Evolutionary conservation across 2,888 invertebrate species (phyloP), one percentile per base, ranked within the genome.

Genomic region (Stenotaenia linearis): DNA sequence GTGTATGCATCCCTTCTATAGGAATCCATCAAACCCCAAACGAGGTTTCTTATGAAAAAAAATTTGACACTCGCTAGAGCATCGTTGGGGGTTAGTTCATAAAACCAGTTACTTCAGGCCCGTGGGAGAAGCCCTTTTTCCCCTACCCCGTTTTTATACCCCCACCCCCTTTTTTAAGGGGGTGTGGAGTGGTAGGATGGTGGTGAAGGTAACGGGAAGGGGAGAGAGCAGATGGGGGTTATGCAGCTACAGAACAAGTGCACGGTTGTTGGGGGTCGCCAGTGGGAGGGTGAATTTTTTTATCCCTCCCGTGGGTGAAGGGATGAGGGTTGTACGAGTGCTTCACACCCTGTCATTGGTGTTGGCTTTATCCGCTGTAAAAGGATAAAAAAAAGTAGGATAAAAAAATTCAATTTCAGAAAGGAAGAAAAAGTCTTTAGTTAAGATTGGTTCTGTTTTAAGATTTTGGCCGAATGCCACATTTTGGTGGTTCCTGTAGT

Each of bases 1-100:
- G 69, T 69, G 69, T 69, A 69, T 69, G 69, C 69, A 69, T 69
- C 69, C 69, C 69, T 69, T 69, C 69, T 69, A 69, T 69, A 69
- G 69, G 69, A 69, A 69, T 69, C 69, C 69, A 69, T 69, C 69
- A 69, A 69, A 69, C 69, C 69, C 69, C 69, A 69, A 69, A 69
- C 69, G 69, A 69, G 28, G 69, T 69, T 69, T 69, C 69, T 69
- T 69, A 69, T 69, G 50, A 50, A 69, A 69, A 69, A 45, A 69
- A 69, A 69, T 69, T 28, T 69, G 69, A 69, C 69, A 69, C 69
- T 69, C 69, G 69, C 69, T 69, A 69, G 69, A 69, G 69, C 69
- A 69, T 69, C 69, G 69, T 69, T 69, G 69, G 69, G 69, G 69
- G 69, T 69, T 69, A 69, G 69, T 69, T 69, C 69, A 69, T 69